Base-by-base conservation (phyloP, 2,113 vertebrate genomes). In the Callopanchax toddi region DNA sequence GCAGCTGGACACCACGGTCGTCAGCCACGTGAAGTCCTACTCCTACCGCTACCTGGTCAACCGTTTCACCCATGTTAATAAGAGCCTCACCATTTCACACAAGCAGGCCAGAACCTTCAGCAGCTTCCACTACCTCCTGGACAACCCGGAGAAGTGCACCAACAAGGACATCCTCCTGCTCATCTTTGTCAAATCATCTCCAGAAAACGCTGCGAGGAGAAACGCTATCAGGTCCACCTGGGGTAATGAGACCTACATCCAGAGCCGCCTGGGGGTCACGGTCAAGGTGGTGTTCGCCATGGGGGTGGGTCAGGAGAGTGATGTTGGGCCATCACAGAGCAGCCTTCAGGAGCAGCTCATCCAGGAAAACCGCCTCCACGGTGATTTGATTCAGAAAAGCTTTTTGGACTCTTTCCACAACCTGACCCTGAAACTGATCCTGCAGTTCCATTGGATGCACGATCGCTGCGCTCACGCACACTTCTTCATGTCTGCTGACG, bases 391-490 rank as follows among this genome's bases (percentile, higher is more conserved):
- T 85, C 97, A 99, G 74, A 95, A 96, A 83, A 93, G 94, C 76
- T 99, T 99, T 73, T n/a, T 90, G 12, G 97, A 99, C 90, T 94
- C 94, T 29, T 99, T 99, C 85, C 92, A 98, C 87, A 99, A 99
- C 78, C 92, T 99, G 58, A 99, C 97, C 59, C 86, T 95, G 53
- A 99, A 99, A 79, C 88, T 98, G 52, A 92, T 97, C 67, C 42
- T 96, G 82, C 97, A 99, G 92, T 94, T 99, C 76, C 92, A 90
- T 34, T 99, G 97, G 97, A 93, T 92, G 76, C 96, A 98, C 68
- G 57, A 58, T 7, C 94, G 86, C 86, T 99, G 97, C 74, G 78
- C 89, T 11, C 94, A 95, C 23, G 95, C 97, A 65, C 94, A 82
- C 70, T 99, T 99, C 85, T 79, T 99, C 66, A 99, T 99, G 97